A percentile compares a stretch with the other conserved stretches of the same genome.
phyloP scores from a whole-genome alignment of 1,140 invertebrate species.

The Thereuonema tuberculata region DNA sequence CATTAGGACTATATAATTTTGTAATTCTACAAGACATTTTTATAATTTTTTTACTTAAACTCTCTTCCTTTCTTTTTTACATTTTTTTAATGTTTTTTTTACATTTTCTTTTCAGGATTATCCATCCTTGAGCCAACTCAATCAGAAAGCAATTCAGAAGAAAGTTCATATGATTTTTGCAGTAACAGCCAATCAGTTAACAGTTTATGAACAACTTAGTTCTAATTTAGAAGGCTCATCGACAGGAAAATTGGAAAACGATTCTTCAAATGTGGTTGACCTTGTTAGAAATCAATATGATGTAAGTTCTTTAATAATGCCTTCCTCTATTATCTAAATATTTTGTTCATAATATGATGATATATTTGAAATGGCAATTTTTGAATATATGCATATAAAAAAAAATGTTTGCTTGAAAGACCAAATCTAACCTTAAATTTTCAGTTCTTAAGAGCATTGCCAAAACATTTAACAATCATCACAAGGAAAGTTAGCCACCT shows the following conservation, averaged over 20 bases:
- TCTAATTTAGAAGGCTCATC: constrained; percentile 32
- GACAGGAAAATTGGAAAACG: constrained; percentile 40
- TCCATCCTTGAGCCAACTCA: constrained; percentile 43
- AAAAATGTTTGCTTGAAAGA: too few relatives aligned
- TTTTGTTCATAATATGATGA: too few relatives aligned
- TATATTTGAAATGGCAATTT: too few relatives aligned
- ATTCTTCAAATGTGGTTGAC: constrained; percentile 46
- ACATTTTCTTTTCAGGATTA: constrained; percentile 34
- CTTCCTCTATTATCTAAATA: too few relatives aligned
- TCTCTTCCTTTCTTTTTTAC: background rate
- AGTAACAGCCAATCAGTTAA: constrained; percentile 40
- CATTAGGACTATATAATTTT: too few relatives aligned
- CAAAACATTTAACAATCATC: too few relatives aligned
- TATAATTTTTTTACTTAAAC: background rate
- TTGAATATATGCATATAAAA: too few relatives aligned
- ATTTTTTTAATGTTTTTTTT: background rate
- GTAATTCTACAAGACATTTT: too few relatives aligned
- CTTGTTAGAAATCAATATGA: constrained; percentile 39
- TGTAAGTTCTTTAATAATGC: too few relatives aligned
- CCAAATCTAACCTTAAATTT: too few relatives aligned
- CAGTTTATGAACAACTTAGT: constrained; percentile 39
- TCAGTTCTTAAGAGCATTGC: too few relatives aligned
- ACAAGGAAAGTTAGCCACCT: too few relatives aligned
- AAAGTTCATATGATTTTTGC: constrained; percentile 51
- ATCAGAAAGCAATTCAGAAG: constrained; percentile 41